Base-by-base conservation (phyloP, 2,888 invertebrate species). In the Hetaerina titia region DNA sequence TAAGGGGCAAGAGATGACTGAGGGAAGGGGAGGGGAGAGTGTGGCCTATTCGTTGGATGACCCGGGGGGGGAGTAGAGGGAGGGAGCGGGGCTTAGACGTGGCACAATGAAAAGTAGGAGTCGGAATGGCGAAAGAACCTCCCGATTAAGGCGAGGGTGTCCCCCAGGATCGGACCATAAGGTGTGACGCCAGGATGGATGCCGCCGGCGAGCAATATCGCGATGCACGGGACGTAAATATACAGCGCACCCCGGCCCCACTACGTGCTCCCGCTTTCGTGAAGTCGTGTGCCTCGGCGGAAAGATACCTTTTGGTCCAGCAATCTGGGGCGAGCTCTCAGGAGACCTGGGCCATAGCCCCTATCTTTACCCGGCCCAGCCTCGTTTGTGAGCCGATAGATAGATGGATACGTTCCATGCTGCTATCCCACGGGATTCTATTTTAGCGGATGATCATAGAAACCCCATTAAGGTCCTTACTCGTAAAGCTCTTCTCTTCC, bases 121-220 rank as follows among this genome's bases (percentile, higher is more conserved):
- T 31, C 31, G 81, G 81, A 81, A 31, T 13, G 81, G 81, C 6
- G 81, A 11, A 81, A 81, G 81, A 81, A 81, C 31, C 25, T 31
- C 25, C 81, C 81, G 81, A 81, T 81, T 81, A 31, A 25, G 81
- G 25, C 13, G 25, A 81, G 31, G 13, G 7, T 31, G 31, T 81
- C 81, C 15, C 81, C 81, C 15, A 31, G 81, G 81, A 69, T 19
- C 22, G 81, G 81, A 31, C 31, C 81, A 81, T 81, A 81, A 81
- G 81, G 81, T 7, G 31, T 31, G 31, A 15, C 31, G 81, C 7
- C 2, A 31, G 31, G 81, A 25, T 31, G 81, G 81, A 31, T 81
- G 81, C 69, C n/a, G 22, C 81, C 81, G 81, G 81, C 31, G 81
- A 22, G 81, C 81, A 81, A 81, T 81, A 81, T 81, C 81, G 31